phyloP scores from a whole-genome alignment of 2,113 vertebrate genomes.

The Phocoena sinus region DNA sequence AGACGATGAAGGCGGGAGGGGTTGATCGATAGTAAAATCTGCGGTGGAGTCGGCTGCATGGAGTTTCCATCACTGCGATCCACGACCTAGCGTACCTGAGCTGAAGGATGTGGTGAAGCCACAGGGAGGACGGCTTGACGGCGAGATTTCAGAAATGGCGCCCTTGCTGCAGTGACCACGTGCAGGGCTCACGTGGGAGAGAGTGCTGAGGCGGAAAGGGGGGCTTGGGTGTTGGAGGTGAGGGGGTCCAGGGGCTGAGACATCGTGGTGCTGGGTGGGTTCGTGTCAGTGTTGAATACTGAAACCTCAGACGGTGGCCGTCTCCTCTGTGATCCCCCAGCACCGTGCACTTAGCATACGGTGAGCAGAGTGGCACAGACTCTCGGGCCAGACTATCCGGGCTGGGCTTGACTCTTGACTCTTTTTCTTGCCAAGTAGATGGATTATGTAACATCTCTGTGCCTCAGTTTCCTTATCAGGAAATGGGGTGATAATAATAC shows the following conservation, averaged over 20 bases:
- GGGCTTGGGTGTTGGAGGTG: neutral
- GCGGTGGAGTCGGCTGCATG: neutral
- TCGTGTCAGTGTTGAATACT: neutral
- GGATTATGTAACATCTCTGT: neutral
- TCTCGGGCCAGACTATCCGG: neutral
- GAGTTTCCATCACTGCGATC: neutral
- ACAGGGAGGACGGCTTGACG: neutral
- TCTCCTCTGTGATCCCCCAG: neutral
- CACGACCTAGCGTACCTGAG: neutral
- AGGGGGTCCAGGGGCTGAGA: neutral
- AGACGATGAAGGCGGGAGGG: neutral
- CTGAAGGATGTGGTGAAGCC: neutral
- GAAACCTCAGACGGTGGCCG: neutral
- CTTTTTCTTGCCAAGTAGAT: neutral
- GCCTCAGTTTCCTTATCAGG: neutral
- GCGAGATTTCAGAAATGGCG: neutral
- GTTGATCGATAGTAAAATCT: neutral
- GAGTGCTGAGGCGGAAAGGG: neutral
- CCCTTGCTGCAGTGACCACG: neutral
- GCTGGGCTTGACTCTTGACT: neutral
- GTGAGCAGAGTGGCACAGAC: neutral
- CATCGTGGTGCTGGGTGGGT: neutral
- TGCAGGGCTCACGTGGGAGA: neutral
- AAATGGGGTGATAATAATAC: neutral
- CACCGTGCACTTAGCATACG: neutral